Evolutionary conservation across 2,888 invertebrate species (phyloP).

Genomic region (Eugnorisma glareosa): DNA sequence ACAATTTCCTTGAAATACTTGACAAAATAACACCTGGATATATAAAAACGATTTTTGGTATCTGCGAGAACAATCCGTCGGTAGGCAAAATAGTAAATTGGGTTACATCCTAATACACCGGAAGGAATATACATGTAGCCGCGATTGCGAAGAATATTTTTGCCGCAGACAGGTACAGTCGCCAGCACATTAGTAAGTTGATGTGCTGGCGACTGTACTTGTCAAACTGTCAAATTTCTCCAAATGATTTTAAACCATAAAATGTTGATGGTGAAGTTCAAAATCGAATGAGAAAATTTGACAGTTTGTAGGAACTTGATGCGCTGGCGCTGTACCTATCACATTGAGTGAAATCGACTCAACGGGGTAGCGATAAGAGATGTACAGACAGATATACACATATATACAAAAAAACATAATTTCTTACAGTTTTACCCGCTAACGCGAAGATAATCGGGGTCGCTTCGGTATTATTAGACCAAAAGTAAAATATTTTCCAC

Average conservation of each 20-base stretch:
- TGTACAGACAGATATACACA: not conserved
- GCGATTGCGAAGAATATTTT: conserved; percentile 27
- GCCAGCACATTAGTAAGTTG: no score
- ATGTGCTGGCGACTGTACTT: no score
- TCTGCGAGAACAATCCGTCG: conserved; percentile 31
- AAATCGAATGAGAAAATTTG: no score
- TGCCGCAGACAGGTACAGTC: conserved; percentile 17
- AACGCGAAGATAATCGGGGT: conserved; percentile 80
- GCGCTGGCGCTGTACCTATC: no score
- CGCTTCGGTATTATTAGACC: conserved; percentile 80
- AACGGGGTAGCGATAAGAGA: not conserved
- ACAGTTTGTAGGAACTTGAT: no score
- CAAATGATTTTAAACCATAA: no score
- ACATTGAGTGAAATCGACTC: conserved; percentile 1
- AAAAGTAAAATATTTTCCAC: conserved; percentile 86
- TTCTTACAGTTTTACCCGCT: conserved; percentile 77
- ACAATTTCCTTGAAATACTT: conserved; percentile 13
- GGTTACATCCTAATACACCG: conserved; percentile 53
- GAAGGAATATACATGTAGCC: conserved; percentile 32
- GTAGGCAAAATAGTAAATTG: conserved; percentile 49
- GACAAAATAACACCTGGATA: conserved; percentile 36
- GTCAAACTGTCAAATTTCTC: no score
- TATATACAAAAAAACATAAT: not conserved
- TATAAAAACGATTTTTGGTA: conserved; percentile 29
- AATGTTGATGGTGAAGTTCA: no score